Evolutionary conservation across 2,888 invertebrate genomes (phyloP).

Genomic region (Drosophila kanekoi): DNA sequence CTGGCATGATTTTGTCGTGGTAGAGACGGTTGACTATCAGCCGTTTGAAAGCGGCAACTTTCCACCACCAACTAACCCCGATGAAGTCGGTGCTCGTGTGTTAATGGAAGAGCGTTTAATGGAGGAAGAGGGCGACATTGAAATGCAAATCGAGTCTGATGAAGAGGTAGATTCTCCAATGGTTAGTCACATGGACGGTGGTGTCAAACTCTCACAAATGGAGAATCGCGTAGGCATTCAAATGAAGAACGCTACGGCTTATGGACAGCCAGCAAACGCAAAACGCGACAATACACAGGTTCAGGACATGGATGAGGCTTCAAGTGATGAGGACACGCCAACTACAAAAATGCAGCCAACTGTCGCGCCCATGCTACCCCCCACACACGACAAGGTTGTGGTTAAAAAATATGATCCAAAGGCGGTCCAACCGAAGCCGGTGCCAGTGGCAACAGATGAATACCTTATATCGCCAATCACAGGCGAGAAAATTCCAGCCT

Average conservation of each 20-base stretch:
- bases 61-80: conserved; percentile 98
- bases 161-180: conserved; percentile 87
- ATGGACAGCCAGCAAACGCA: conserved; percentile 63
- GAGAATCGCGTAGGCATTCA: conserved; percentile 87
- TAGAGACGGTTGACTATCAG: conserved; percentile 99
- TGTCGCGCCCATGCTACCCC: conserved; percentile 90
- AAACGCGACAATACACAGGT: conserved; percentile 88
- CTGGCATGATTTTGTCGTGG: conserved; percentile 99
- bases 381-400: conserved; percentile 95
- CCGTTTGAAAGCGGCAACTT: conserved; percentile 98
- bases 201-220: conserved; percentile 88
- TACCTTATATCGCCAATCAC: conserved; percentile 99
- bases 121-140: conserved; percentile 92
- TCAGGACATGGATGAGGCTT: conserved; percentile 97
- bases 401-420: conserved; percentile 99
- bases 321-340: conserved; percentile 89
- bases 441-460: conserved; percentile 91
- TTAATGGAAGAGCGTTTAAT: conserved; percentile 94
- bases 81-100: conserved; percentile 97
- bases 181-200: conserved; percentile 63
- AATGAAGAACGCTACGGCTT: conserved; percentile 85
- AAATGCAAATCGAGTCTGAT: conserved; percentile 96
- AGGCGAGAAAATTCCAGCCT: conserved; percentile 98
- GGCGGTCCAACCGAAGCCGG: conserved; percentile 87
- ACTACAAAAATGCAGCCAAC: conserved; percentile 83